Evolutionary conservation across 2,797 vertebrate species (phyloP), one percentile per base, ranked within the genome.

Genomic region (Tragelaphus eurycerus): DNA sequence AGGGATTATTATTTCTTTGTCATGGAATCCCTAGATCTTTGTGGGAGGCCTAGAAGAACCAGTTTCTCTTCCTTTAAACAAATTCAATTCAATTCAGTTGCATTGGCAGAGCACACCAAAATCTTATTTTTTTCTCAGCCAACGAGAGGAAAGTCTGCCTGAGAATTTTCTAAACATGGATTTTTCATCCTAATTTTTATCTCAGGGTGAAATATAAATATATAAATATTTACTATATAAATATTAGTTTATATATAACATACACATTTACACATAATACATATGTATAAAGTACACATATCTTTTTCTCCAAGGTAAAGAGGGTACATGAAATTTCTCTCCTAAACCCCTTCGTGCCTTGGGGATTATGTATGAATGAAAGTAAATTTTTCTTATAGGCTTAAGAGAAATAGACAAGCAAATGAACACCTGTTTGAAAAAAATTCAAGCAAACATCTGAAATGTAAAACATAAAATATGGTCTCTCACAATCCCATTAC

Each of bases 1-100:
- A 57, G 93, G 92, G 87, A 96, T 97, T 96, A 93, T 93, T 96
- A 89, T 92, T 90, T 97, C 96, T 97, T 98, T 98, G 97, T 97
- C 92, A 17, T 43, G 90, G 96, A 91, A 87, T 93, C 83, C 90
- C 97, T 95, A 97, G 89, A 94, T 93, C 95, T 95, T 97, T 96
- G 96, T 93, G 84, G 97, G 95, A 92, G 94, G 79, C 91, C 96
- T 60, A 25, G 67, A 94, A 92, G n/a, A 91, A 64, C 93, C 81
- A 78, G 62, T 92, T 96, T 97, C 67, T 98, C 89, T 96, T 98
- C 89, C 94, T 89, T 98, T 92, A 96, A 92, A 92, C 82, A 96
- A 96, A 95, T 90, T 92, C 60, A 48, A 43, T 96, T 96, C 90
- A 90, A n/a, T 92, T 97, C 86, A 46, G 55, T 93, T 55, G n/a